Evolutionary conservation across 2,797 vertebrate genomes (phyloP), one percentile per base, ranked within the genome.

Genomic region (Parotocinclus haroldoi): DNA sequence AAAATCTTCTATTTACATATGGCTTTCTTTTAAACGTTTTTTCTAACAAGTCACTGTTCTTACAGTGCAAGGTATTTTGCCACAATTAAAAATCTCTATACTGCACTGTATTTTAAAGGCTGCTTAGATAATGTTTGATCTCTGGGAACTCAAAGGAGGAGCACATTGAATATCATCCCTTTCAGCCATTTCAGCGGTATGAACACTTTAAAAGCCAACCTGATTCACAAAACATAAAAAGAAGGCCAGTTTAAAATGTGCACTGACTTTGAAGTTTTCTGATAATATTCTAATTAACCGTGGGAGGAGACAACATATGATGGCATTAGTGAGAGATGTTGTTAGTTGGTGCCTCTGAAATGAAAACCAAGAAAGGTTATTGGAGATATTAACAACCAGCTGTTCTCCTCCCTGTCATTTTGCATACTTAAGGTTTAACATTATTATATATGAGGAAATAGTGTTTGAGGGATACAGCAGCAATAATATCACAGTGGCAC

Each of bases 241-340:
- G 65, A 80, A 79, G 72, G 81, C 56, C 78, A 79, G 63, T 74
- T 79, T 66, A 67, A 73, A 69, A 63, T 10, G 69, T 70, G 68
- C 67, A 63, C 18, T 71, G 63, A 61, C 85, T 87, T 86, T 87
- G 67, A 86, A 78, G 78, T 70, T 63, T 67, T 76, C 71, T 75
- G 76, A 84, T 83, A 80, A 81, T 80, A 81, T 84, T 82, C 76
- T 69, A 86, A 88, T 85, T 85, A 88, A 84, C 74, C 72, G 76
- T 74, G 72, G 56, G 57, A 40, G 61, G 38, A 37, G 73, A 67
- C 57, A 66, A 73, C 67, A 40, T 54, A 52, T 40, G 58, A 75
- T 75, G 63, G 69, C 38, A 14, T 11, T 58, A 27, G 19, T 53
- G 38, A 42, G 55, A 66, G 27, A 53, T 11, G n/a, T 10, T 17